phyloP scores from a whole-genome alignment of 2,888 invertebrate genomes.

The Callosobruchus maculatus region DNA sequence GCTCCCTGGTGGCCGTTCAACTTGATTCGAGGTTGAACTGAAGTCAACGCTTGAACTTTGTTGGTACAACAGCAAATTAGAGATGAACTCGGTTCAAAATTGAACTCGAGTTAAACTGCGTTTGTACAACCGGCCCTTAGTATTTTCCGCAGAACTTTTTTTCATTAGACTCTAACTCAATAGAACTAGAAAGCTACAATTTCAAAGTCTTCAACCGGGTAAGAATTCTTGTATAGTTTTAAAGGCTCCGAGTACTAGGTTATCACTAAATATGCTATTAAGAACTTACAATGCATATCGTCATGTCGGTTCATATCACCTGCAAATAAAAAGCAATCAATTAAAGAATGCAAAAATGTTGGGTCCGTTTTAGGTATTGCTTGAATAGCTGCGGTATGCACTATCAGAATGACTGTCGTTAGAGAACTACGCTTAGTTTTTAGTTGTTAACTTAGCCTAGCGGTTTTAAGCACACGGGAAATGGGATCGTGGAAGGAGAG shows the following conservation, averaged over 20 bases:
- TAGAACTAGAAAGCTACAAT: too few species aligned
- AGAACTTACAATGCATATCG: conserved; percentile 71
- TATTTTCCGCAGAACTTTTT: too few species aligned
- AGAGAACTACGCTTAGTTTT: conserved; percentile 1
- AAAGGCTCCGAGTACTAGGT: not conserved
- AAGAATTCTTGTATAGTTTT: too few species aligned
- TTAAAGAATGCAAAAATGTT: conserved; percentile 20
- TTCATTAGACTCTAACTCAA: too few species aligned
- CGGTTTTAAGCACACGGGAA: conserved; percentile 5
- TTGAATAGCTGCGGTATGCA: not conserved
- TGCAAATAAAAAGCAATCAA: conserved; percentile 49
- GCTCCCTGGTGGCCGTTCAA: too few species aligned
- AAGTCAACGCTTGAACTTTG: too few species aligned
- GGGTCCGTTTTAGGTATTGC: not conserved
- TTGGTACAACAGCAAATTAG: too few species aligned
- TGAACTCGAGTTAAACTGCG: too few species aligned
- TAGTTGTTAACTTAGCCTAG: conserved; percentile 5
- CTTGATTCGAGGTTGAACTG: too few species aligned
- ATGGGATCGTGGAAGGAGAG: conserved; percentile 12
- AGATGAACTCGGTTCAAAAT: too few species aligned
- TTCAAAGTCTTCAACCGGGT: too few species aligned
- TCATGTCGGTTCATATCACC: conserved; percentile 74
- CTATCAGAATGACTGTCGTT: not conserved
- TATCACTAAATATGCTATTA: conserved; percentile 7
- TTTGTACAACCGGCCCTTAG: too few species aligned